Base-by-base conservation (phyloP, 2,797 vertebrate genomes). In the Varecia variegata region DNA sequence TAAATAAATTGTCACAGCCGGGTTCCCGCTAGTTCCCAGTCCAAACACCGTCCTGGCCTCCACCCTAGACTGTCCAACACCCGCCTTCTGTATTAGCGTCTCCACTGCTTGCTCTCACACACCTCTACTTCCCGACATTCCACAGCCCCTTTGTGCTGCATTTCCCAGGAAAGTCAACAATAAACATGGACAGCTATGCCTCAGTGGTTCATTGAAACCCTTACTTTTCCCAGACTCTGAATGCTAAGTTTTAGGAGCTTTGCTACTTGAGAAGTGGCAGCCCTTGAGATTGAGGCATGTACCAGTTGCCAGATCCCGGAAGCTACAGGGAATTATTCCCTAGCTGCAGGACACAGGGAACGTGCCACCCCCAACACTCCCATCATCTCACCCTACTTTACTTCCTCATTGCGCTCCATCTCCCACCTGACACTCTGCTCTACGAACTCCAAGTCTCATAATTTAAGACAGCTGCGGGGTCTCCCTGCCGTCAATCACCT, bases 171-270 rank as follows among this genome's bases (percentile, higher is more conserved):
- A 62, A n/a, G 43, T 43, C 84, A 52, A 20, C 74, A 88, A 30
- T 25, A 52, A 35, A n/a, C 7, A 2, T 3, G 6, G 27, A 71
- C 0, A 0, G 27, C 27, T 54, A 1, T 2, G 40, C 52, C 58
- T 71, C 62, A 35, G n/a, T 43, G 8, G 35, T 17, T 73, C 32
- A 32, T 14, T 7, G 70, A 76, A 58, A 52, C 9, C 18, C 45
- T 68, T 47, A 12, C 25, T 40, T 47, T 65, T 32, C 25, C 4
- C 2, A 0, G 23, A 82, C 47, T 38, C 38, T 11, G 12, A 56
- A 32, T 38, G 58, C 50, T 68, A 1, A 38, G 13, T 8, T 73
- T 27, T 45, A 45, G 40, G 6, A 43, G 40, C 6, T 73, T 35
- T 35, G 23, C 70, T 30, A 45, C 20, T 73, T 14, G 5, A 73